Base-by-base conservation (phyloP, 2,888 invertebrate genomes). In the Dasypogon diadema region DNA sequence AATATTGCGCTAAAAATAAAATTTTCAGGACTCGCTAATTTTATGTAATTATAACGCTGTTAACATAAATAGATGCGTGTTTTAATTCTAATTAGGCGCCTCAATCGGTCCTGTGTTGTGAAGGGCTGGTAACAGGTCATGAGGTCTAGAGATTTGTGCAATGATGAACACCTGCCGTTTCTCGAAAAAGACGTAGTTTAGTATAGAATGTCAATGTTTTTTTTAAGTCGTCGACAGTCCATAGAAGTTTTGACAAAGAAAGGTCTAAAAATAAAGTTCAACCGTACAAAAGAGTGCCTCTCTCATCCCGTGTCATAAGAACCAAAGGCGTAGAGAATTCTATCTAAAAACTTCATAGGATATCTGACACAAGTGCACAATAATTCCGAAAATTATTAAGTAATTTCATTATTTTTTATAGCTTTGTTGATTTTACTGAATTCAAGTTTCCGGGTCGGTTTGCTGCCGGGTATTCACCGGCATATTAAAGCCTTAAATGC, bases 11-110 rank as follows among this genome's bases (percentile, higher is more conserved):
- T 70, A 70, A 70, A 70, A 70, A 70, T 70, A 70, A 54, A n/a
- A 48, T 30, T 70, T 70, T 70, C 70, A 54, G 70, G 54, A 70
- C 70, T 70, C 54, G 70, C 70, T 70, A 70, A 70, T 70, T 70
- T 70, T 70, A 70, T 70, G 70, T 70, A 70, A 70, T 70, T 70
- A 65, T 16, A 65, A 21, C 24, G 65, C 42, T 37, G 37, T 22
- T 37, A 60, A 60, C 37, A 60, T 65, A 65, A 65, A 65, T 65
- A 65, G 65, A 65, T 26, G 16, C 37, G 24, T 65, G 46, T 65
- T 65, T 42, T 65, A 65, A 22, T 65, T 48, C 10, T 48, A 65
- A 65, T 65, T 65, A 65, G 65, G 65, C 46, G 26, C 48, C 65
- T 48, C 46, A 30, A 30, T 30, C 8, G 3, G 30, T 8, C 30